phyloP scores from a whole-genome alignment of 2,888 invertebrate species.

The Danaus chrysippus region DNA sequence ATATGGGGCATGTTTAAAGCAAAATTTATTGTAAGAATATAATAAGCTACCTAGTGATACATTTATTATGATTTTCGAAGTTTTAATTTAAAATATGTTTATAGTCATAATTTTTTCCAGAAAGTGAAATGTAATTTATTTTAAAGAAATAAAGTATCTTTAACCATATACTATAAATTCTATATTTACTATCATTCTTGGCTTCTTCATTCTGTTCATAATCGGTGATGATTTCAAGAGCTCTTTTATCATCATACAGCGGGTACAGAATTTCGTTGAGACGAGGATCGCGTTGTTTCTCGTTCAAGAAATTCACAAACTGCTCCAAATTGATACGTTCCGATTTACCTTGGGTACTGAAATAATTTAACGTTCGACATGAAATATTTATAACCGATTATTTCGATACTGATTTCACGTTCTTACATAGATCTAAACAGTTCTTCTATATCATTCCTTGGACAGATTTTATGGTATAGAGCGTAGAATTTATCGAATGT shows the following conservation, averaged over 20 bases:
- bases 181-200: conserved; percentile 82
- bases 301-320: conserved; percentile 95
- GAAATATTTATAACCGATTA: too few relatives aligned
- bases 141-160: too few relatives aligned
- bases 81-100: too few relatives aligned
- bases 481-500: conserved; percentile 99
- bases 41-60: too few relatives aligned
- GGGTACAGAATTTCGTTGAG: conserved; percentile 99
- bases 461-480: conserved; percentile 99
- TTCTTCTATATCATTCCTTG: conserved; percentile 98
- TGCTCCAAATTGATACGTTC: conserved; percentile 92
- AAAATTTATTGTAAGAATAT: too few relatives aligned
- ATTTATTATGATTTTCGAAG: too few relatives aligned
- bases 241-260: conserved; percentile 95
- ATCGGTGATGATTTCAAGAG: conserved; percentile 93
- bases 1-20: too few relatives aligned
- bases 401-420: neutral
- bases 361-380: conserved; percentile 4
- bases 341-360: conserved; percentile 93
- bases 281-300: conserved; percentile 98
- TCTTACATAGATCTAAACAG: conserved; percentile 97
- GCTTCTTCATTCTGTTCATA: conserved; percentile 93
- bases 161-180: neutral
- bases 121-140: too few relatives aligned
- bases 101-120: too few relatives aligned